These are phyloP conservation scores for Pantherophis guttatus DNA, from an alignment of 2,113 vertebrate genomes.

Conservation along the genomic window DNA sequence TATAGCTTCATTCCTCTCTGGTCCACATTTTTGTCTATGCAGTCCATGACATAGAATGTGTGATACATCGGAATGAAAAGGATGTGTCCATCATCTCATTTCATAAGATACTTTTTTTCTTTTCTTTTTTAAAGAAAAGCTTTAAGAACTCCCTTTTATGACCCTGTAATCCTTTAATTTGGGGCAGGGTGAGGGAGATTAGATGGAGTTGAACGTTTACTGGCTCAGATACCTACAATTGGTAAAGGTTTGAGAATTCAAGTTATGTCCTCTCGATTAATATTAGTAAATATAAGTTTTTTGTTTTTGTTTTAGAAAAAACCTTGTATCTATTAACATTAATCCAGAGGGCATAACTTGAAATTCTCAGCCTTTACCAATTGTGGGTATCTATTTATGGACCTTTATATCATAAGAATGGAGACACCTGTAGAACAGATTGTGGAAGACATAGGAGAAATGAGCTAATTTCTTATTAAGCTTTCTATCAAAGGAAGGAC, in stretches of 20 bases:
- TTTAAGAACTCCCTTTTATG: not conserved
- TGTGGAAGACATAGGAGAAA: not conserved
- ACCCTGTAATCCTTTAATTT: not conserved
- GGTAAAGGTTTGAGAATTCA: not conserved
- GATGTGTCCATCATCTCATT: not conserved
- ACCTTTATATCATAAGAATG: not conserved
- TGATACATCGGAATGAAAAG: not conserved
- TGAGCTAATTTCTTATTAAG: not conserved
- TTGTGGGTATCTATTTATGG: not conserved
- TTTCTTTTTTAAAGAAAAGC: not conserved
- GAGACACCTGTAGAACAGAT: too few relatives aligned
- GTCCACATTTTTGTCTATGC: not conserved
- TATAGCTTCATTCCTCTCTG: not conserved
- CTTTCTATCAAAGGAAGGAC: not conserved
- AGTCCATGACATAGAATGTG: not conserved
- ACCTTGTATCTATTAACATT: too few relatives aligned
- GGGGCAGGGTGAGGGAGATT: not conserved
- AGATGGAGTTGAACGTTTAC: not conserved
- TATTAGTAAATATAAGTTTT: not conserved
- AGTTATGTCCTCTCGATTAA: not conserved
- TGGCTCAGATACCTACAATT: not conserved
- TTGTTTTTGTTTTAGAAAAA: not conserved
- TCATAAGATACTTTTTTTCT: not conserved
- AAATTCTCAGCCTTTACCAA: not conserved
- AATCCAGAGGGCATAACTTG: not conserved